Percentiles rank a stretch among this genome's conserved stretches.
These are phyloP conservation scores for Neotoxoptera formosana DNA, from an alignment of 1,140 invertebrate species.

Conservation along the genomic window DNA sequence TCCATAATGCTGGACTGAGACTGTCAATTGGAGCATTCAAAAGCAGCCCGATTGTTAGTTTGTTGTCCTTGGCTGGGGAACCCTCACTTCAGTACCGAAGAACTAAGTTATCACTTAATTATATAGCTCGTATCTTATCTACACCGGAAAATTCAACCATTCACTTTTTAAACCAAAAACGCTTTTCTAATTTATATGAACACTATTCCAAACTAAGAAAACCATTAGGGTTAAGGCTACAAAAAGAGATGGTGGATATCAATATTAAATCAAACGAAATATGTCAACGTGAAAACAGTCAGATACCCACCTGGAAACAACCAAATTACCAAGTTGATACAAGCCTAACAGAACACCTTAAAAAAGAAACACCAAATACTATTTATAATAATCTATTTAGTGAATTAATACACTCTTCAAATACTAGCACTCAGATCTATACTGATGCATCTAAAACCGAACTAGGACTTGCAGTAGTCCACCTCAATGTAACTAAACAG, in stretches of 20 bases:
- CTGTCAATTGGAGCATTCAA: background rate
- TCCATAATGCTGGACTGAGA: background rate
- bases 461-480: too few species aligned
- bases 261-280: background rate
- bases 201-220: background rate
- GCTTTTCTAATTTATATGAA: background rate
- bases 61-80: background rate
- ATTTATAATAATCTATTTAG: background rate
- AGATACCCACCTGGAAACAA: background rate
- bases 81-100: background rate
- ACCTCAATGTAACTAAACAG: too few species aligned
- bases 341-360: background rate
- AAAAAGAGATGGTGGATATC: background rate
- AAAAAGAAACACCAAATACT: conserved; percentile 14
- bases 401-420: background rate
- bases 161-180: background rate
- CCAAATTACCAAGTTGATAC: background rate
- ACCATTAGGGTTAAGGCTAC: background rate
- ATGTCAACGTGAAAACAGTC: background rate
- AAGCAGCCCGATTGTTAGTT: background rate
- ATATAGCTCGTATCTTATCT: background rate
- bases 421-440: background rate
- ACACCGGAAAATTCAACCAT: background rate
- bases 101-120: background rate
- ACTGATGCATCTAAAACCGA: background rate